Percentiles rank a stretch among this genome's conserved stretches.
These are phyloP conservation scores for Halcyon malimbica DNA, from an alignment of 2,113 vertebrate genomes.

Conservation along the genomic window DNA sequence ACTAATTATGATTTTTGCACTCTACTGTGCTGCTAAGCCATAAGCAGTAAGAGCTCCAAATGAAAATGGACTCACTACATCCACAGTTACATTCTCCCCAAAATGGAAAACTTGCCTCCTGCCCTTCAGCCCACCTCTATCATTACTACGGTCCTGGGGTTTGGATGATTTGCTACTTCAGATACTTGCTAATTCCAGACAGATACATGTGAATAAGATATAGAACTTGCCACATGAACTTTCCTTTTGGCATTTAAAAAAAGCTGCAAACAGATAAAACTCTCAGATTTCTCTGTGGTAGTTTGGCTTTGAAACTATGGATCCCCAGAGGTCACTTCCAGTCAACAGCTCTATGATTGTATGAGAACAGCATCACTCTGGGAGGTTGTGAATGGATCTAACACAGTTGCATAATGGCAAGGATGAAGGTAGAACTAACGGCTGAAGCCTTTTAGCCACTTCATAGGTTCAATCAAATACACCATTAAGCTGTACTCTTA, in stretches of 20 bases:
- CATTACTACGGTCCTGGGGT: background rate
- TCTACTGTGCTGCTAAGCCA: background rate
- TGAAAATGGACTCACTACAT: background rate
- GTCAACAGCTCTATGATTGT: background rate
- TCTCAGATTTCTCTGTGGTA: background rate
- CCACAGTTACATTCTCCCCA: background rate
- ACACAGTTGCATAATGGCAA: background rate
- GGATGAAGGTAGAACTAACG: background rate
- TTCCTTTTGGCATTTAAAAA: background rate
- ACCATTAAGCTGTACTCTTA: background rate
- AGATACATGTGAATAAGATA: background rate
- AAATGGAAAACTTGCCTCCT: background rate
- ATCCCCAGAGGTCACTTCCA: background rate
- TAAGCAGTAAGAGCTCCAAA: background rate
- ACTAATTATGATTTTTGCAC: background rate
- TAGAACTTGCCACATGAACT: background rate
- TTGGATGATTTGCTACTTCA: background rate
- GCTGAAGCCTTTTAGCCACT: background rate
- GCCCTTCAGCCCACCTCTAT: background rate
- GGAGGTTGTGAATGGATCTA: background rate
- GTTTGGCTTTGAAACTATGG: background rate
- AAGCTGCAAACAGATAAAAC: background rate
- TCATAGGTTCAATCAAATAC: background rate
- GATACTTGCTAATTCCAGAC: background rate
- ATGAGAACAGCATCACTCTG: background rate